Evolutionary conservation across 2,888 invertebrate species (phyloP), one percentile per base, ranked within the genome.

Genomic region (Melinopterus prodromus): DNA sequence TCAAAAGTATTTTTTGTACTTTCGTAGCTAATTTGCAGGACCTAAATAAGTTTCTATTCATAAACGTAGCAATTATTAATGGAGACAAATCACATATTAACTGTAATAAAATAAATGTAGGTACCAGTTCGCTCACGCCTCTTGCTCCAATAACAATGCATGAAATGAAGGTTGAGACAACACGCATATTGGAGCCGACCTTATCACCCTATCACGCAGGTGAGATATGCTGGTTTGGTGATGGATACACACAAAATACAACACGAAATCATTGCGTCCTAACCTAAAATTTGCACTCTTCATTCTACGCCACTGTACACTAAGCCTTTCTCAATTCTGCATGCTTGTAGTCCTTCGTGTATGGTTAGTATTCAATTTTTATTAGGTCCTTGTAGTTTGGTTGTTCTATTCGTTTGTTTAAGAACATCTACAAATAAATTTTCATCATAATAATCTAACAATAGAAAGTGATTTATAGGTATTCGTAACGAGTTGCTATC

Each of bases 91-190:
- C 53, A 53, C 53, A 53, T 53, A 53, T 53, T 53, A 53, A 53
- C 53, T 53, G 53, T 9, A 53, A 12, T 53, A 53, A 53, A 53
- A 7, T 26, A 84, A 83, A 86, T 85, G 80, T 85, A 91, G 92
- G 92, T 89, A 90, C 92, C 89, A 92, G 92, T 89, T 92, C 94
- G 84, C 90, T 94, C 89, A 93, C 94, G 86, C 94, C 94, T 84
- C 90, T 94, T 89, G 93, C 94, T 84, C 94, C 94, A 84, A 93
- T 94, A 89, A 93, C 92, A 89, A 93, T 94, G 93, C 94, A 94
- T 90, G 94, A 94, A 89, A 92, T 94, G 91, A 94, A 94, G 91
- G 90, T 93, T 86, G 92, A 92, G 88, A 90, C 92, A 86, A 84
- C 88, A 77, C 90, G 90, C 85, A 90, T 93, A 84, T 90, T 93